These are phyloP conservation scores for Auanema sp. DNA, from an alignment of 2,888 invertebrate genomes.

Conservation along the genomic window DNA sequence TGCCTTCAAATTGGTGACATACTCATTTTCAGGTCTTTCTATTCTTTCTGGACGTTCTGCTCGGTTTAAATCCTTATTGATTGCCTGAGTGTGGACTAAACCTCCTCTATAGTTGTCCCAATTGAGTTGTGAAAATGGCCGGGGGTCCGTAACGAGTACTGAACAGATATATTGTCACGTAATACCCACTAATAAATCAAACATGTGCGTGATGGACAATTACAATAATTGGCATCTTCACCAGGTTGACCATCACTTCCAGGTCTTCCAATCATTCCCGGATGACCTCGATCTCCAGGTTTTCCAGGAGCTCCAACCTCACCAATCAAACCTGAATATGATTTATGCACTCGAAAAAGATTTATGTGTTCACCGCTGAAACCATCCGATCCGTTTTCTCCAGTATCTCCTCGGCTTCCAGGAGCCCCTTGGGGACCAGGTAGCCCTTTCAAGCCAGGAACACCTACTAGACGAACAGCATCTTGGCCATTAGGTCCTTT, in stretches of 20 bases:
- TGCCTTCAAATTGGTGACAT: too few relatives aligned
- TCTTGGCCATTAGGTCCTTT: constrained; percentile 26
- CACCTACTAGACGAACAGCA: constrained; percentile 27
- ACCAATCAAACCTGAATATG: constrained; percentile 24
- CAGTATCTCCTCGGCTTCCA: constrained; percentile 35
- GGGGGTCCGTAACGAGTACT: too few relatives aligned
- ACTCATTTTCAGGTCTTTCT: too few relatives aligned
- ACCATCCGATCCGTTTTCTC: constrained; percentile 25
- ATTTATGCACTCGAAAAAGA: neutral
- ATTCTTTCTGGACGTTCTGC: too few relatives aligned
- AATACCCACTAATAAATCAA: too few relatives aligned
- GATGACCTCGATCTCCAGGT: constrained; percentile 31
- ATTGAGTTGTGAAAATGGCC: too few relatives aligned
- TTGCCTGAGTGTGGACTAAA: too few relatives aligned
- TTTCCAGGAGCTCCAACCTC: constrained; percentile 31
- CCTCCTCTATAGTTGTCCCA: too few relatives aligned
- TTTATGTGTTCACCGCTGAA: neutral
- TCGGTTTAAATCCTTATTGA: too few relatives aligned
- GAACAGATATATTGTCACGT: neutral
- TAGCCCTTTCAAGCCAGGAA: constrained; percentile 29
- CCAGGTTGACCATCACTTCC: constrained; percentile 34
- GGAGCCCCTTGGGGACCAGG: constrained; percentile 29
- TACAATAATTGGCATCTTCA: constrained; percentile 42
- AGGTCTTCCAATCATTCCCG: constrained; percentile 27
- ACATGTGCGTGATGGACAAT: constrained; percentile 37